phyloP scores from a whole-genome alignment of 2,113 vertebrate species.

The Megaleporinus macrocephalus region DNA sequence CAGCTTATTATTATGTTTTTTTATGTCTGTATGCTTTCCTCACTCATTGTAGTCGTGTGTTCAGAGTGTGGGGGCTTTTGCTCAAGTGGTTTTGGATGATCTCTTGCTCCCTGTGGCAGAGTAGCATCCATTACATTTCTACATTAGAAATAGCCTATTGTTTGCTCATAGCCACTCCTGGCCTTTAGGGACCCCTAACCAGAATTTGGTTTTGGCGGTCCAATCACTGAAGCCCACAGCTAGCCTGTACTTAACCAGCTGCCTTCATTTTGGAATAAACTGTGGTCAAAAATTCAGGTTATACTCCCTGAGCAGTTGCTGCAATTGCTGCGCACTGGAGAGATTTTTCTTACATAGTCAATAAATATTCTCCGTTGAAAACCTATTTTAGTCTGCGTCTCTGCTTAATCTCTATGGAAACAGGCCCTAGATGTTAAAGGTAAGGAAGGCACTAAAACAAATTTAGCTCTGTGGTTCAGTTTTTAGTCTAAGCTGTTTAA shows the following conservation, averaged over 20 bases:
- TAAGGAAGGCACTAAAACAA: neutral
- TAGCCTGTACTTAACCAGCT: conserved; percentile 5
- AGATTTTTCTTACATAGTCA: neutral
- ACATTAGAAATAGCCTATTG: conserved; percentile 35
- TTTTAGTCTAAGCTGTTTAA: neutral
- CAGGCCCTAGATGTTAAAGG: neutral
- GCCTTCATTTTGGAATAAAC: conserved; percentile 24
- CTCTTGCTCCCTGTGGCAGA: conserved; percentile 15
- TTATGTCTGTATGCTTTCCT: neutral
- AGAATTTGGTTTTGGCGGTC: conserved; percentile 36
- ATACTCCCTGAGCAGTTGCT: neutral
- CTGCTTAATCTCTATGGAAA: neutral
- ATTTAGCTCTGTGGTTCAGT: neutral
- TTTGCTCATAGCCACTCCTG: conserved; percentile 29
- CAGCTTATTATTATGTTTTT: neutral
- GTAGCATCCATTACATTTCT: conserved; percentile 14
- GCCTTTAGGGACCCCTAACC: conserved; percentile 33
- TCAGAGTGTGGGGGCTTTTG: neutral
- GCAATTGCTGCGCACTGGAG: neutral
- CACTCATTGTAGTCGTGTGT: neutral
- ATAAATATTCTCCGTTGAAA: conserved; percentile 1
- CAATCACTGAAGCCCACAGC: conserved; percentile 12
- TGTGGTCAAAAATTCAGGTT: neutral
- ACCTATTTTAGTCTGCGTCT: neutral
- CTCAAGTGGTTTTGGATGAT: conserved; percentile 12